phyloP scores from a whole-genome alignment of 2,113 vertebrate species.

The Martes martes region DNA sequence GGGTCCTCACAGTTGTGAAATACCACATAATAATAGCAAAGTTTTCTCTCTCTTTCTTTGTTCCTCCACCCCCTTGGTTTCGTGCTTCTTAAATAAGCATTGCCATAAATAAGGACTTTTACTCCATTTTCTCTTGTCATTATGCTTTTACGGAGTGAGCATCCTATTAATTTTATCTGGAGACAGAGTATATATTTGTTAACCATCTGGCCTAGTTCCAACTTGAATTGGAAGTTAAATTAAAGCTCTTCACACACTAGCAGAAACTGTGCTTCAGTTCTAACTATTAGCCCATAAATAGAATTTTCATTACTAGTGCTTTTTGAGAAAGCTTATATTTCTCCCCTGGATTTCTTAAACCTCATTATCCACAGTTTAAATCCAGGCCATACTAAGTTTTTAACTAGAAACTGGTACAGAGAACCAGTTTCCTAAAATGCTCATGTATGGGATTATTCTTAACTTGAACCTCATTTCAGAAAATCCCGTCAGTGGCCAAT shows the following conservation, averaged over 20 bases:
- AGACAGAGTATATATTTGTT: constrained; percentile 36
- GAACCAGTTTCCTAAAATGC: neutral
- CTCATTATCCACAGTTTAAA: constrained; percentile 45
- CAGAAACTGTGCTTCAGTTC: neutral
- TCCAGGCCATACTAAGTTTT: neutral
- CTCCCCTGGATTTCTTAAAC: constrained; percentile 10
- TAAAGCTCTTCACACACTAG: constrained; percentile 1
- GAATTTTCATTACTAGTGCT: neutral
- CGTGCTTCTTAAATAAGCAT: neutral
- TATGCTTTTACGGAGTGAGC: neutral
- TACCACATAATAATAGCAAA: neutral
- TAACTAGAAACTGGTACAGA: neutral
- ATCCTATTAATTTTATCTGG: constrained; percentile 45
- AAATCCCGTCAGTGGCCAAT: neutral
- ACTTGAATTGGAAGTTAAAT: constrained; percentile 24
- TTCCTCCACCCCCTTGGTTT: neutral
- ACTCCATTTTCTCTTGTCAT: neutral
- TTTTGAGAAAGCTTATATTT: constrained; percentile 53
- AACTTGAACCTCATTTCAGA: constrained; percentile 42
- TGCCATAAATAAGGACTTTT: neutral
- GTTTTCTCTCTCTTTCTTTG: neutral
- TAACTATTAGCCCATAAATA: constrained; percentile 16
- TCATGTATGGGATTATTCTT: constrained; percentile 43
- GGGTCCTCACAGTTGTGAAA: neutral
- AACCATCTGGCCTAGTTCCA: constrained; percentile 30